Conservation (phyloP, 1,140 invertebrate genomes). For the Caenorhabditis briggsae region DNA sequence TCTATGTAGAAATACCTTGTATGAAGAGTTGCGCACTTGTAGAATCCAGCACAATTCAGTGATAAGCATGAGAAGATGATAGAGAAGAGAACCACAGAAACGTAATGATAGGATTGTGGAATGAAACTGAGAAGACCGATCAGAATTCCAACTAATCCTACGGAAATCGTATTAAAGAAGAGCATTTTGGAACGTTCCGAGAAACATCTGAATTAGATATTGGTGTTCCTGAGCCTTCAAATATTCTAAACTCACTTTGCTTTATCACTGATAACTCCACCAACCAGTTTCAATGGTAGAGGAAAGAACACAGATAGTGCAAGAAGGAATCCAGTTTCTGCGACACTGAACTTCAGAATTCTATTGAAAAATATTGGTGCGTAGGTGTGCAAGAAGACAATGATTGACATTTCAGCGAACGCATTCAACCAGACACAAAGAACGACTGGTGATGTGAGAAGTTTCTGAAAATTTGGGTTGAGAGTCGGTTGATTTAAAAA, state of each 20-base stretch:
- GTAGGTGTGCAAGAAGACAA: constrained; percentile 50
- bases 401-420: constrained; percentile 56
- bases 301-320: constrained; percentile 39
- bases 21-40: constrained; percentile 59
- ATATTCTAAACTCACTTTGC: constrained; percentile 23
- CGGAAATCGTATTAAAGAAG: constrained; percentile 43
- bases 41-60: constrained; percentile 55
- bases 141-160: constrained; percentile 46
- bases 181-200: constrained; percentile 44
- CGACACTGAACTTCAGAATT: constrained; percentile 41
- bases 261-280: constrained; percentile 56
- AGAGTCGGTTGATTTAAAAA: neutral
- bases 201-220: constrained; percentile 3
- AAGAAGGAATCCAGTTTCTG: constrained; percentile 48
- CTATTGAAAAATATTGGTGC: constrained; percentile 58
- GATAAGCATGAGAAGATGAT: constrained; percentile 41
- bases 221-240: neutral
- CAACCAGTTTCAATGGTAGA: constrained; percentile 51
- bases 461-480: constrained; percentile 12
- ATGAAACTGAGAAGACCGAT: constrained; percentile 17
- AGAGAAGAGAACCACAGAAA: constrained; percentile 48
- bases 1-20: constrained; percentile 40
- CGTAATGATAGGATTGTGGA: constrained; percentile 13
- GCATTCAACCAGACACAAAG: constrained; percentile 59
- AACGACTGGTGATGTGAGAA: constrained; percentile 47